Evolutionary conservation across 2,113 vertebrate species (phyloP).

Genomic region (Sigmodon hispidus): DNA sequence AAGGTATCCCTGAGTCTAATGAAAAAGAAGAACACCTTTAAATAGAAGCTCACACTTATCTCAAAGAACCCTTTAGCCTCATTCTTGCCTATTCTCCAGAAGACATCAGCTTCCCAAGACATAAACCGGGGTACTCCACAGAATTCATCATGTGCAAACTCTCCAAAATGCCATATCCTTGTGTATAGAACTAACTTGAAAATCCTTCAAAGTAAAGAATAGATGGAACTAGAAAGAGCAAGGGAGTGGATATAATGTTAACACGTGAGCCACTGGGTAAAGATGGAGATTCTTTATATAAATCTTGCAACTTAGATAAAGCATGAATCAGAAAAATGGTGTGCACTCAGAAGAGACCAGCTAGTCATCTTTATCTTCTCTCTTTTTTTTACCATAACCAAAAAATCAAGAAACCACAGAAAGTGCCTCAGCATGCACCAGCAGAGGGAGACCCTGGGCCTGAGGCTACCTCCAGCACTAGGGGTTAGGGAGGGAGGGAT

Average conservation of each 20-base stretch:
- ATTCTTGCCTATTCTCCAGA: neutral
- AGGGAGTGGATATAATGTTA: neutral
- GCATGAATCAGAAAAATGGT: neutral
- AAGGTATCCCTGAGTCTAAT: neutral
- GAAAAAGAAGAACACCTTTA: neutral
- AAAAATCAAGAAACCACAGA: neutral
- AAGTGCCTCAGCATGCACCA: neutral
- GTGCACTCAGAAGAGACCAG: neutral
- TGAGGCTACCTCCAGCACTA: neutral
- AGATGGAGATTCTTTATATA: neutral
- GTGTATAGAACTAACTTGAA: neutral
- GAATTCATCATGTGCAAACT: neutral
- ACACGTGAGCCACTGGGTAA: neutral
- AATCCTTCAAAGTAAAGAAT: conserved; percentile 10
- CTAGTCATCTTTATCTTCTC: neutral
- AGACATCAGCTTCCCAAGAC: neutral
- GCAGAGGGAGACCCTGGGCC: neutral
- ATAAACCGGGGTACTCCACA: neutral
- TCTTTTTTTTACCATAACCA: neutral
- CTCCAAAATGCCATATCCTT: neutral
- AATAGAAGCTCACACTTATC: neutral
- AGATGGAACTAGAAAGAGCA: neutral
- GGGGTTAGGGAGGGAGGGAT: neutral
- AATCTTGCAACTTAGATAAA: neutral
- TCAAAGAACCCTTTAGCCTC: neutral